Conservation (phyloP, 2,888 invertebrate genomes). For the Celastrina argiolus region DNA sequence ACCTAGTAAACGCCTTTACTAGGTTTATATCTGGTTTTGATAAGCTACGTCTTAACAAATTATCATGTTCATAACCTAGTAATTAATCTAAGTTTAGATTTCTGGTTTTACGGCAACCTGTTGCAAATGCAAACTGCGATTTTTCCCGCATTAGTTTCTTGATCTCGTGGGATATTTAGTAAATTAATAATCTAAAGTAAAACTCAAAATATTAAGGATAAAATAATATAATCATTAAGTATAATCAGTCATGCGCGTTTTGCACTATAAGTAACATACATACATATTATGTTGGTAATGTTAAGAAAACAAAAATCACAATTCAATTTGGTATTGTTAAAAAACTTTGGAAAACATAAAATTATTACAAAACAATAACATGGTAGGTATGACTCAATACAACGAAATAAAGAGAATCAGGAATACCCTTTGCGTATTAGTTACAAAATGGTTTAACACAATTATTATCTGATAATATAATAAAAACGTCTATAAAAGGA, state of each 20-base stretch:
- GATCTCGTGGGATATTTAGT: slow-evolving; percentile 15
- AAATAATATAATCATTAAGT: background rate
- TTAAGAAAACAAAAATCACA: slow-evolving; percentile 6
- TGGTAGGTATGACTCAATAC: too few species aligned
- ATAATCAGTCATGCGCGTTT: slow-evolving; percentile 16
- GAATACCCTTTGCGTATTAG: too few species aligned
- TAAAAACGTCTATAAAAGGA: background rate
- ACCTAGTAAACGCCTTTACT: slow-evolving; percentile 12
- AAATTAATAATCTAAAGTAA: slow-evolving; percentile 12
- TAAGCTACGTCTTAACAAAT: background rate
- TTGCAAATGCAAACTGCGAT: background rate
- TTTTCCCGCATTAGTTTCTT: slow-evolving; percentile 5
- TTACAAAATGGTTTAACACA: too few species aligned
- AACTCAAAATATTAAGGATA: slow-evolving; percentile 18
- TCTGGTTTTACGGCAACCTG: background rate
- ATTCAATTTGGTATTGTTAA: background rate
- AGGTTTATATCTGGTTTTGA: background rate
- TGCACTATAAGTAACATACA: background rate
- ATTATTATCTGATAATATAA: too few species aligned
- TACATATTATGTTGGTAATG: slow-evolving; percentile 12
- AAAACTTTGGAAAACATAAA: slow-evolving; percentile 7
- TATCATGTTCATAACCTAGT: background rate
- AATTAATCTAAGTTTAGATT: background rate
- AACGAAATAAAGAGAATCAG: too few species aligned
- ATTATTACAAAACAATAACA: too few species aligned